Evolutionary conservation across 2,888 invertebrate species (phyloP).

Genomic region (Tetragonula carbonaria): DNA sequence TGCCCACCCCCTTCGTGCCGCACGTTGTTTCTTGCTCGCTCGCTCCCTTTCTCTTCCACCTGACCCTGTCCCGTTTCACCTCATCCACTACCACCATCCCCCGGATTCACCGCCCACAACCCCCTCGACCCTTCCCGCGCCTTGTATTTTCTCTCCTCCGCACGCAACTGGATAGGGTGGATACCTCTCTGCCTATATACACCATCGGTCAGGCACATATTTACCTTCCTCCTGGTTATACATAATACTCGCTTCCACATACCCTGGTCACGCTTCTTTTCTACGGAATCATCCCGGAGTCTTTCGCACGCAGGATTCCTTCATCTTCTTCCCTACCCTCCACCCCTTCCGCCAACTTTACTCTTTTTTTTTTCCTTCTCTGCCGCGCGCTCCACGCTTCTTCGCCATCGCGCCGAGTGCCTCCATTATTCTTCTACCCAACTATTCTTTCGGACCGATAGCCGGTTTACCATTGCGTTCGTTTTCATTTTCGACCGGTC

Average conservation of each 20-base stretch:
- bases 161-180: constrained; percentile 77
- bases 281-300: constrained; percentile 68
- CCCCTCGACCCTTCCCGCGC: constrained; percentile 56
- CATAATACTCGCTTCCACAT: constrained; percentile 69
- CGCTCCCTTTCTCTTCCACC: constrained; percentile 41
- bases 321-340: constrained; percentile 7
- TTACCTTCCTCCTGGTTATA: constrained; percentile 65
- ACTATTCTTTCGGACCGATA: constrained; percentile 50
- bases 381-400: not conserved
- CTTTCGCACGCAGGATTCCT: constrained; percentile 69
- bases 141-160: constrained; percentile 79
- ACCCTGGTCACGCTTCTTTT: constrained; percentile 69
- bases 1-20: constrained; percentile 56
- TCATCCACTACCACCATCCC: constrained; percentile 67
- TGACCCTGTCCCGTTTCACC: constrained; percentile 49
- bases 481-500: constrained; percentile 40
- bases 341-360: not conserved
- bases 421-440: constrained; percentile 42
- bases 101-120: constrained; percentile 72
- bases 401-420: constrained; percentile 47
- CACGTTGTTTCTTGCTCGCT: constrained; percentile 75
- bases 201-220: constrained; percentile 61
- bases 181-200: constrained; percentile 55
- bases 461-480: constrained; percentile 34
- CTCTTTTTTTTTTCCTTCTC: not conserved